A percentile compares a stretch with the other conserved stretches of the same genome.
Evolutionary conservation across 2,888 invertebrate genomes (phyloP).

Genomic region (Phanerotoma sp.): DNA sequence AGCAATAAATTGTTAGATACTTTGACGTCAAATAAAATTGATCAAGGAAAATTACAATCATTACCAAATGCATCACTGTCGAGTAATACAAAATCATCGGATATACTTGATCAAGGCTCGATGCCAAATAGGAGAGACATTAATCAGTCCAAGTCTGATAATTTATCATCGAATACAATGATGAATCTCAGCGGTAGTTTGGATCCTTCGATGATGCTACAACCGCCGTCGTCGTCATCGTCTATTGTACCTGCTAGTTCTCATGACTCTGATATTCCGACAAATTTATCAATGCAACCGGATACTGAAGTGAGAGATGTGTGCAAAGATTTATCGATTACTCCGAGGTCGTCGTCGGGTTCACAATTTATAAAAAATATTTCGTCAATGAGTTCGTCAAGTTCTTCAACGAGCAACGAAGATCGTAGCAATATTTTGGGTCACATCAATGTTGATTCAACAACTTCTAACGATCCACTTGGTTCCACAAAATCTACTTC

Average conservation of each 20-base stretch:
- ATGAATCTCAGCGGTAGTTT: slow-evolving; percentile 31
- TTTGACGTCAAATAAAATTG: slow-evolving; percentile 31
- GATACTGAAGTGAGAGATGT: slow-evolving; percentile 43
- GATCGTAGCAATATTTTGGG: slow-evolving; percentile 5
- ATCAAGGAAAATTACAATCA: slow-evolving; percentile 27
- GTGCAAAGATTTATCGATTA: slow-evolving; percentile 37
- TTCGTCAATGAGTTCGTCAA: neutral
- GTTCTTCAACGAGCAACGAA: slow-evolving; percentile 43
- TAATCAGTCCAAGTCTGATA: slow-evolving; percentile 43
- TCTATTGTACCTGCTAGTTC: slow-evolving; percentile 20
- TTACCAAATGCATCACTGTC: slow-evolving; percentile 19
- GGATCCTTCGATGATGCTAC: slow-evolving; percentile 29
- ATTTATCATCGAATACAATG: slow-evolving; percentile 37
- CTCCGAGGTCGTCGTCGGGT: slow-evolving; percentile 33
- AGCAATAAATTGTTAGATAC: slow-evolving; percentile 40
- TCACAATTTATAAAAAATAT: slow-evolving; percentile 42
- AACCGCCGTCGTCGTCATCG: slow-evolving; percentile 23
- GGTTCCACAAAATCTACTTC: slow-evolving; percentile 25
- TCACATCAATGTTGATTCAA: slow-evolving; percentile 18
- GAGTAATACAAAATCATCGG: slow-evolving; percentile 29
- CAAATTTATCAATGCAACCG: slow-evolving; percentile 49
- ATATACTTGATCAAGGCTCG: slow-evolving; percentile 32
- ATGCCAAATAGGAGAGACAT: slow-evolving; percentile 37
- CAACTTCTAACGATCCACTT: slow-evolving; percentile 14
- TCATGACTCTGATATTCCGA: slow-evolving; percentile 48